phyloP scores from a whole-genome alignment of 2,888 invertebrate species.

The Pandemis corylana region DNA sequence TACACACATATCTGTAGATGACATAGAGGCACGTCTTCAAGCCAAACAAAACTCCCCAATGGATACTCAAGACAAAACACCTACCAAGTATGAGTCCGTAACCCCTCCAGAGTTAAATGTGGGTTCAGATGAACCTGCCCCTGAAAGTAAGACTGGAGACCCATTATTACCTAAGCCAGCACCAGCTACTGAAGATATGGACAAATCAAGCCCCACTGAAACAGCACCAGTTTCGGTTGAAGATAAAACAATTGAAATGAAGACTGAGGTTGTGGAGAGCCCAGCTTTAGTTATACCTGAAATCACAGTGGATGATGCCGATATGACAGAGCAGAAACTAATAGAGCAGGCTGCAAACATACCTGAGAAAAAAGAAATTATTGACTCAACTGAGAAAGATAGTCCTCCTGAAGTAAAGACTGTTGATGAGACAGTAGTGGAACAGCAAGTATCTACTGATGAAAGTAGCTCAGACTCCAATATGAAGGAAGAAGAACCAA shows the following conservation, averaged over 20 bases:
- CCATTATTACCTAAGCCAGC: conserved; percentile 46
- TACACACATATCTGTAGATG: conserved; percentile 72
- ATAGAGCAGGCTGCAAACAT: conserved; percentile 58
- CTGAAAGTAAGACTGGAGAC: conserved; percentile 52
- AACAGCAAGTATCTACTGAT: conserved; percentile 58
- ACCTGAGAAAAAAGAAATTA: conserved; percentile 46
- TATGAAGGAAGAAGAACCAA: conserved; percentile 70
- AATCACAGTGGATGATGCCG: conserved; percentile 77
- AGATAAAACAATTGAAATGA: conserved; percentile 64
- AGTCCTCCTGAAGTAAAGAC: conserved; percentile 44
- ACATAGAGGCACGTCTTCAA: conserved; percentile 74
- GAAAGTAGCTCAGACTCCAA: conserved; percentile 74
- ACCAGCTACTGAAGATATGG: conserved; percentile 48
- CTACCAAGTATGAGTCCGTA: conserved; percentile 66
- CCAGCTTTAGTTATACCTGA: conserved; percentile 69
- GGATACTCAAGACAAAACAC: conserved; percentile 64
- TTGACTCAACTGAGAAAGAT: conserved; percentile 50
- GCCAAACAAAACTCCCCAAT: conserved; percentile 75
- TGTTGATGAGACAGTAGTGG: conserved; percentile 52
- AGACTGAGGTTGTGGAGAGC: conserved; percentile 50
- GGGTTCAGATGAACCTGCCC: conserved; percentile 54
- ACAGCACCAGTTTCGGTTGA: conserved; percentile 48
- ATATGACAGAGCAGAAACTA: conserved; percentile 74
- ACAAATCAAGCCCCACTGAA: conserved; percentile 51
- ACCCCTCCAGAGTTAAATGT: conserved; percentile 68